Conservation (phyloP, 1,140 invertebrate species). For the Rhagoletis zephyria region DNA sequence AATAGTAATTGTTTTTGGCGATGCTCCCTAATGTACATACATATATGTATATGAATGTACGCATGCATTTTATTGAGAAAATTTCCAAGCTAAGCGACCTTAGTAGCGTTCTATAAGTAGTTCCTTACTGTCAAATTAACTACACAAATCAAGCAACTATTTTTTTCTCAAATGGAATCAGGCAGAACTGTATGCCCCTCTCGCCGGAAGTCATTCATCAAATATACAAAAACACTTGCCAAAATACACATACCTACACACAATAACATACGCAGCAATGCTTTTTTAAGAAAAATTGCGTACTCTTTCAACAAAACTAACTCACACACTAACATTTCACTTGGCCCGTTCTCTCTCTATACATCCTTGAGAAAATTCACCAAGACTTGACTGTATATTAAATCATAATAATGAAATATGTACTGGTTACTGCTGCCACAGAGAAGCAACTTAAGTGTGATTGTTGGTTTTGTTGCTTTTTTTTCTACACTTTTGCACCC, state of each 20-base stretch:
- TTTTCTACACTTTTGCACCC: neutral
- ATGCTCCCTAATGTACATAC: no score
- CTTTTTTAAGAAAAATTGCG: neutral
- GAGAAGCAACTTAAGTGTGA: constrained; percentile 28
- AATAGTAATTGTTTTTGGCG: no score
- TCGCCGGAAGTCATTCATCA: constrained; percentile 27
- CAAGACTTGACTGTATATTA: constrained; percentile 28
- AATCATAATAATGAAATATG: constrained; percentile 43
- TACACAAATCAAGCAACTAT: neutral
- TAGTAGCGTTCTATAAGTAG: no score
- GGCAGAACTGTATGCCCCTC: neutral
- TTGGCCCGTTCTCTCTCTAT: neutral
- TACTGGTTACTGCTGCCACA: neutral
- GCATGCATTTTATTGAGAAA: no score
- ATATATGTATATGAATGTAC: no score
- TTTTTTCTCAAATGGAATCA: neutral
- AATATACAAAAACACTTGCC: neutral
- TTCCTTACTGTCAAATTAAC: no score
- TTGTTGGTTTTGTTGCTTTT: neutral
- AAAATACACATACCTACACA: neutral
- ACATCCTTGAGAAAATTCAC: constrained; percentile 5
- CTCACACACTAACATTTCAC: neutral
- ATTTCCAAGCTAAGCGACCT: no score
- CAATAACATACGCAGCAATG: neutral
- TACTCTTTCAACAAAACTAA: neutral